Conservation (phyloP, 1,140 invertebrate species). For the Drosophila jambulina region DNA sequence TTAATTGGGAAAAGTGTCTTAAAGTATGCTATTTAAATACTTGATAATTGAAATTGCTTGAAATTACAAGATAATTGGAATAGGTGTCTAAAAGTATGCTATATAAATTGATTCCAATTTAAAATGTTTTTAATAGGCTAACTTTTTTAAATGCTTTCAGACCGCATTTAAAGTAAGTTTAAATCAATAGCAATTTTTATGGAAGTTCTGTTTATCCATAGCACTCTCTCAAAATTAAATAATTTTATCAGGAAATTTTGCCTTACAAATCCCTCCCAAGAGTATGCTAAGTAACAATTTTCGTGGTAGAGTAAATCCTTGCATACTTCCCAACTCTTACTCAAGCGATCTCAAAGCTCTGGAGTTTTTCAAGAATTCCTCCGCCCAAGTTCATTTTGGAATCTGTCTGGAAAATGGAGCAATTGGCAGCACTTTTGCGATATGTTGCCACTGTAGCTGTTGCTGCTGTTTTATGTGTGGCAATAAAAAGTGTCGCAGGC, state of each 20-base stretch:
- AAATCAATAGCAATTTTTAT: too few species aligned
- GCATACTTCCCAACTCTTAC: not conserved
- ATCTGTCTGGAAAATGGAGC: conserved; percentile 11
- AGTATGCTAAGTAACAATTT: too few species aligned
- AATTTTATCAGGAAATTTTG: too few species aligned
- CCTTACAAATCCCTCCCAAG: not conserved
- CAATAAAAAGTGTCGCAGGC: conserved; percentile 78
- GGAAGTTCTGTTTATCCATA: not conserved
- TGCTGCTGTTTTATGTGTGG: conserved; percentile 73
- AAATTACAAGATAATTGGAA: too few species aligned
- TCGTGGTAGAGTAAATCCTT: not conserved
- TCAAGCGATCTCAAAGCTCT: not conserved
- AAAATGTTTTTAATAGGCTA: too few species aligned
- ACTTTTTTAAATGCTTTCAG: too few species aligned
- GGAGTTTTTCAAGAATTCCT: not conserved
- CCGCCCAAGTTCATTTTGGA: not conserved
- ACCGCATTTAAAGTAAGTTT: too few species aligned
- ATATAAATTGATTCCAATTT: too few species aligned
- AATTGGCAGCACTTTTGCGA: conserved; percentile 22
- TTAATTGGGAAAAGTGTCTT: too few species aligned
- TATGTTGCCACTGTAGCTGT: conserved; percentile 37
- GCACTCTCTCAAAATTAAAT: not conserved
- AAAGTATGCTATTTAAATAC: too few species aligned
- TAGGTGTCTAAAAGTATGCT: too few species aligned
- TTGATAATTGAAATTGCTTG: too few species aligned